Evolutionary conservation across 1,140 invertebrate species (phyloP).

Genomic region (Caerostris extrusa): DNA sequence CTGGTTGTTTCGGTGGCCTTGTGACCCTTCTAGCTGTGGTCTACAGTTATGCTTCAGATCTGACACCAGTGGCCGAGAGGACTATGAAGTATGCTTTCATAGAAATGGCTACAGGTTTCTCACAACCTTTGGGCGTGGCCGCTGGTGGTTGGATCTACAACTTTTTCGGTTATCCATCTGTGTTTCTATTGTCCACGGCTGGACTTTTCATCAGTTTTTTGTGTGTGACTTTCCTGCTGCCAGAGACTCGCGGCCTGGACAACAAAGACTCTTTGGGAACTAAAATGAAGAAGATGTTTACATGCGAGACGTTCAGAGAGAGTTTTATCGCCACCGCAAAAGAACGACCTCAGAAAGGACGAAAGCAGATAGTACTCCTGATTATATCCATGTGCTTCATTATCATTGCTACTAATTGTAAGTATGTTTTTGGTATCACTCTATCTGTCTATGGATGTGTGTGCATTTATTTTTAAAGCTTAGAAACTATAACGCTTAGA

Average conservation of each 20-base stretch:
- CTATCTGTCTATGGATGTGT: too few relatives aligned
- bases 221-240: conserved; percentile 49
- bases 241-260: conserved; percentile 45
- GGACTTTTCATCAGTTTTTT: conserved; percentile 41
- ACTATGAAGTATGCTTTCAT: conserved; percentile 70
- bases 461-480: too few relatives aligned
- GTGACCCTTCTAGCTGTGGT: conserved; percentile 44
- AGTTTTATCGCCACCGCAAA: conserved; percentile 64
- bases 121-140: conserved; percentile 42
- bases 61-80: not conserved
- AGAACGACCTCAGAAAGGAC: conserved; percentile 51
- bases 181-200: conserved; percentile 43
- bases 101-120: conserved; percentile 54
- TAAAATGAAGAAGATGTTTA: conserved; percentile 55
- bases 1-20: conserved; percentile 38
- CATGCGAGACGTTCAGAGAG: conserved; percentile 60
- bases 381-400: conserved; percentile 71
- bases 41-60: conserved; percentile 71
- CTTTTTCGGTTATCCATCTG: conserved; percentile 63
- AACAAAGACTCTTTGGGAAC: conserved; percentile 6
- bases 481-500: too few relatives aligned
- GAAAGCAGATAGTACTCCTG: conserved; percentile 54
- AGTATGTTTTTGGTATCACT: not conserved
- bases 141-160: conserved; percentile 70
- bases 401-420: conserved; percentile 67